Percentiles rank a stretch among this genome's conserved stretches.
phyloP scores from a whole-genome alignment of 2,113 vertebrate species.

The Aphyosemion australe region DNA sequence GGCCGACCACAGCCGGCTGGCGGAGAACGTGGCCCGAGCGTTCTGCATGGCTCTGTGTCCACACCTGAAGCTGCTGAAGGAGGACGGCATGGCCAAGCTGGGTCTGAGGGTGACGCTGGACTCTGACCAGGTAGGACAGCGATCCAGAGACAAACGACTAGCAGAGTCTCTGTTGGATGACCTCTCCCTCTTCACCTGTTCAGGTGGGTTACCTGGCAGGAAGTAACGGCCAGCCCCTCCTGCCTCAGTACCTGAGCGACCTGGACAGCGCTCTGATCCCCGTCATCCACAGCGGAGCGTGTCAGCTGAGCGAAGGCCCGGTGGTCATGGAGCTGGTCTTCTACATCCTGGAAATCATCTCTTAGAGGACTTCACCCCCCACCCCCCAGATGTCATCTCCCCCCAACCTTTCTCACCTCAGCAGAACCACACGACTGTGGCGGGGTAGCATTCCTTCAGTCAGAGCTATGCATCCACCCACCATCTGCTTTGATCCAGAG shows the following conservation, averaged over 20 bases:
- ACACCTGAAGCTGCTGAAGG: slow-evolving; percentile 94
- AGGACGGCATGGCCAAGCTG: slow-evolving; percentile 96
- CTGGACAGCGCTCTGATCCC: slow-evolving; percentile 98
- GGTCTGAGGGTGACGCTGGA: slow-evolving; percentile 93
- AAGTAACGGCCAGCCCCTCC: slow-evolving; percentile 94
- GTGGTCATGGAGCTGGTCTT: slow-evolving; percentile 97
- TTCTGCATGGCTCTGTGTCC: slow-evolving; percentile 95
- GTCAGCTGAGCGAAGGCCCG: slow-evolving; percentile 94
- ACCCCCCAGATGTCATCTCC: neutral
- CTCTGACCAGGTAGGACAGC: slow-evolving; percentile 89
- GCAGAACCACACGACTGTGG: slow-evolving; percentile 80
- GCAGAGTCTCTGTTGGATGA: neutral
- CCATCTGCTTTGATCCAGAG: slow-evolving; percentile 55
- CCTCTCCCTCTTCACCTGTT: neutral
- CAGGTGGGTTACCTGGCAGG: slow-evolving; percentile 97
- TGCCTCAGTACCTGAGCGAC: slow-evolving; percentile 94
- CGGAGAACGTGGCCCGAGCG: slow-evolving; percentile 93
- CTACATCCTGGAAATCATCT: slow-evolving; percentile 99
- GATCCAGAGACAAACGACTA: neutral
- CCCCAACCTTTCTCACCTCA: slow-evolving; percentile 88
- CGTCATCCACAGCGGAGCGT: slow-evolving; percentile 94
- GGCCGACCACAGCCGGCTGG: slow-evolving; percentile 94
- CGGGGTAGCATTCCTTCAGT: slow-evolving; percentile 78
- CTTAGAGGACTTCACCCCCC: slow-evolving; percentile 67
- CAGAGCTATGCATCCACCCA: slow-evolving; percentile 89